Evolutionary conservation across 2,113 vertebrate species (phyloP).

Genomic region (Elgaria multicarinata): DNA sequence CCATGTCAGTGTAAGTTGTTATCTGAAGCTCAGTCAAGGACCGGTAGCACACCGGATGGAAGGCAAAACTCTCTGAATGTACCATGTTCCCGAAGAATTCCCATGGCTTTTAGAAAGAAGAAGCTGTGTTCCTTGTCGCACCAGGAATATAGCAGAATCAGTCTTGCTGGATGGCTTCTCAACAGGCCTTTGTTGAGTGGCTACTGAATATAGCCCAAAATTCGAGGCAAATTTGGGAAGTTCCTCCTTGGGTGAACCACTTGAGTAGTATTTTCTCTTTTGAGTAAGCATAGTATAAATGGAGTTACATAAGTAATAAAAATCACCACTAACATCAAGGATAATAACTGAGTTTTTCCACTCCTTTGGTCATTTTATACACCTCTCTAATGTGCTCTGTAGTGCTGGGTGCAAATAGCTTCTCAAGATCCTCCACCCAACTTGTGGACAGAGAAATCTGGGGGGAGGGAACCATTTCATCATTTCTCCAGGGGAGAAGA

Average conservation of each 20-base stretch:
- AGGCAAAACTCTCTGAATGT: conserved; percentile 51
- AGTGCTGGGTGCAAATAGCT: too few relatives aligned
- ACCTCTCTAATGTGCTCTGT: too few relatives aligned
- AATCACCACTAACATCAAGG: too few relatives aligned
- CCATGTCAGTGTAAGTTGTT: conserved; percentile 48
- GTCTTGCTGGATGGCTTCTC: background rate
- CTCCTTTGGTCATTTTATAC: too few relatives aligned
- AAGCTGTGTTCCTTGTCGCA: conserved; percentile 3
- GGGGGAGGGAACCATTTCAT: too few relatives aligned
- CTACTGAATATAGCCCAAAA: background rate
- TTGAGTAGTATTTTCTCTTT: background rate
- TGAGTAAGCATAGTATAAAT: too few relatives aligned
- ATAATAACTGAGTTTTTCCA: too few relatives aligned
- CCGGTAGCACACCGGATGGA: conserved; percentile 59
- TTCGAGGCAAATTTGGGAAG: background rate
- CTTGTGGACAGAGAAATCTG: too few relatives aligned
- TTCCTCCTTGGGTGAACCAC: background rate
- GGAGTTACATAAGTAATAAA: too few relatives aligned
- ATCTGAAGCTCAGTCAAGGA: conserved; percentile 52
- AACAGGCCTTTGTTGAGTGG: background rate
- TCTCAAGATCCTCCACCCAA: too few relatives aligned
- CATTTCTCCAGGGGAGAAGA: too few relatives aligned
- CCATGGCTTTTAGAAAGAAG: conserved; percentile 16
- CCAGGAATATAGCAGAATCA: background rate
- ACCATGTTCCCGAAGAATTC: conserved; percentile 32